A percentile compares a stretch with the other conserved stretches of the same genome.
Conservation (phyloP, 53 echinoderm and acorn worm species). For the Crossaster papposus region DNA sequence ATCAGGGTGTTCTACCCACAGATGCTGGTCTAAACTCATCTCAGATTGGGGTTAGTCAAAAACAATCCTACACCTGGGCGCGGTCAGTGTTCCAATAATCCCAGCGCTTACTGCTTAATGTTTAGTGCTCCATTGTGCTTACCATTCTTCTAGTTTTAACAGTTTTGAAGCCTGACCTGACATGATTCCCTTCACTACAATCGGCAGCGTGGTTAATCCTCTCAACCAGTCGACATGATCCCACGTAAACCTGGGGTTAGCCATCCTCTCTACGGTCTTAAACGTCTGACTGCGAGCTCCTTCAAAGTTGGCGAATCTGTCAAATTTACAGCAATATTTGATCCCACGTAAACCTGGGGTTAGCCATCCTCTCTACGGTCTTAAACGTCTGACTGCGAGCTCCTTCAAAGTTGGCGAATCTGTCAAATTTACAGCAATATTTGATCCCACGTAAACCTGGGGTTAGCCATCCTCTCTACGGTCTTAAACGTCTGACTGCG, state of each 20-base stretch:
- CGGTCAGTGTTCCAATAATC: too few species aligned
- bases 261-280: constrained; percentile 38
- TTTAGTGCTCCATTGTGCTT: too few species aligned
- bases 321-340: too few species aligned
- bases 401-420: constrained; percentile 75
- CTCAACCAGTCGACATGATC: constrained; percentile 76
- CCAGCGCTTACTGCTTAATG: too few species aligned
- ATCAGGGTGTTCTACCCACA: too few species aligned
- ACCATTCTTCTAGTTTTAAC: too few species aligned
- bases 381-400: constrained; percentile 1
- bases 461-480: constrained; percentile 41
- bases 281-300: constrained; percentile 8
- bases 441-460: constrained; percentile 73
- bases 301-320: constrained; percentile 77
- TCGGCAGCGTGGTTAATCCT: constrained; percentile 76
- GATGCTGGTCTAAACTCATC: too few species aligned
- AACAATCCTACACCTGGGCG: too few species aligned
- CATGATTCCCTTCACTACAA: constrained; percentile 82
- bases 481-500: constrained; percentile 24
- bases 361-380: constrained; percentile 43
- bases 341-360: constrained; percentile 72
- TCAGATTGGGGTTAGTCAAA: too few species aligned
- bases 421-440: too few species aligned
- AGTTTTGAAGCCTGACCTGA: too few species aligned
- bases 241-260: constrained; percentile 69